A percentile compares a stretch with the other conserved stretches of the same genome.
These are phyloP conservation scores for Euzophera pinguis DNA, from an alignment of 2,888 invertebrate genomes.

Conservation along the genomic window DNA sequence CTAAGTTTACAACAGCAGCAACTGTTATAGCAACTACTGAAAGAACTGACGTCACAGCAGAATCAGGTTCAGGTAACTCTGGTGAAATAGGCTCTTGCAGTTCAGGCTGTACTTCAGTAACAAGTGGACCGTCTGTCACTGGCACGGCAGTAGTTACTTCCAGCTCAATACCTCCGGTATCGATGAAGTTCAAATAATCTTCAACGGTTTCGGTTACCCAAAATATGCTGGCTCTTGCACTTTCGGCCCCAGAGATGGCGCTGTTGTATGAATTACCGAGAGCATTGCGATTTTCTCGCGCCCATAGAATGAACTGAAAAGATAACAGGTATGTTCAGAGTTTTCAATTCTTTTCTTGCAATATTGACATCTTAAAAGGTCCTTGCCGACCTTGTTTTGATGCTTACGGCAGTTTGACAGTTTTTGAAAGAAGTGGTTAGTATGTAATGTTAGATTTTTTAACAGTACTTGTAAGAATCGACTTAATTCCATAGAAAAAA, in stretches of 20 bases:
- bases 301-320: slow-evolving; percentile 58
- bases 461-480: no score
- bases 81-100: slow-evolving; percentile 46
- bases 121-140: slow-evolving; percentile 17
- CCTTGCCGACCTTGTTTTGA: no score
- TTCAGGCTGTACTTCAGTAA: slow-evolving; percentile 25
- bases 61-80: slow-evolving; percentile 32
- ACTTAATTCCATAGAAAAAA: no score
- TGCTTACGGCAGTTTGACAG: no score
- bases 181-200: slow-evolving; percentile 46
- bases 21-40: slow-evolving; percentile 40
- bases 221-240: slow-evolving; percentile 34
- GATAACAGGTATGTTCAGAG: neutral
- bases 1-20: slow-evolving; percentile 36
- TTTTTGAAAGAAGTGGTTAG: no score
- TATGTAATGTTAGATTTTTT: no score
- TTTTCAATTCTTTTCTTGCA: neutral
- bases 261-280: slow-evolving; percentile 33
- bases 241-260: slow-evolving; percentile 33
- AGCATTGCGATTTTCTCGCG: slow-evolving; percentile 24
- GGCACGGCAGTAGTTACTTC: slow-evolving; percentile 21
- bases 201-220: slow-evolving; percentile 36
- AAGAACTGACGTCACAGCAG: slow-evolving; percentile 41
- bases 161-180: slow-evolving; percentile 27
- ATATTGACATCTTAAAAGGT: no score